phyloP scores from a whole-genome alignment of 2,888 invertebrate species.

The Hesperia comma region DNA sequence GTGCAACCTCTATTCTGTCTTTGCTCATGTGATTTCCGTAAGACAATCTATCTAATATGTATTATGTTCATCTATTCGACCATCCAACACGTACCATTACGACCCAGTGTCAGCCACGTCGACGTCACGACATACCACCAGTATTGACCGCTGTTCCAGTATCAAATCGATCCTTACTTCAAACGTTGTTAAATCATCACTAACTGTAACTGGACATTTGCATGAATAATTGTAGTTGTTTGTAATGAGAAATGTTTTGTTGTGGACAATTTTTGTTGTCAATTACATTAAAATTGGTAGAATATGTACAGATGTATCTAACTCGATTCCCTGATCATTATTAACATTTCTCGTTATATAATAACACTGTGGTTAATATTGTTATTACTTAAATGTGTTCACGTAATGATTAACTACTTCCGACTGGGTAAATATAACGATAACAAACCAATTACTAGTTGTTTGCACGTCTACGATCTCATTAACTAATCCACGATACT shows the following conservation, averaged over 20 bases:
- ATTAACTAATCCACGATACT: constrained; percentile 28
- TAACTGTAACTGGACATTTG: not conserved
- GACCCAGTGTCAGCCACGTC: too few species aligned
- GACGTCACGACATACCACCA: too few species aligned
- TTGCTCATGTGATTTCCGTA: too few species aligned
- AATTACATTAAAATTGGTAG: too few species aligned
- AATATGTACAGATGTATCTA: too few species aligned
- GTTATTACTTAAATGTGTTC: constrained; percentile 12
- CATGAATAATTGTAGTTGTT: not conserved
- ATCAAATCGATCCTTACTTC: too few species aligned
- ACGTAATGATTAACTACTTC: not conserved
- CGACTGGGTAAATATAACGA: not conserved
- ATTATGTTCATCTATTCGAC: not conserved
- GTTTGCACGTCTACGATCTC: constrained; percentile 42
- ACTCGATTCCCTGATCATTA: not conserved
- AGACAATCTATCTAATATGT: too few species aligned
- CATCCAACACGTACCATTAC: not conserved
- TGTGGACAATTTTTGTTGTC: not conserved
- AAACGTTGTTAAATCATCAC: too few species aligned
- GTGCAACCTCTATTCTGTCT: too few species aligned
- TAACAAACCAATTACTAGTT: constrained; percentile 18
- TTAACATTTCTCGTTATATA: constrained; percentile 16
- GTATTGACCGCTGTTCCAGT: too few species aligned
- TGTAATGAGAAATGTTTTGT: not conserved
- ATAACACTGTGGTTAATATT: not conserved